Evolutionary conservation across 2,797 vertebrate genomes (phyloP).

Genomic region (Lerista edwardsae): DNA sequence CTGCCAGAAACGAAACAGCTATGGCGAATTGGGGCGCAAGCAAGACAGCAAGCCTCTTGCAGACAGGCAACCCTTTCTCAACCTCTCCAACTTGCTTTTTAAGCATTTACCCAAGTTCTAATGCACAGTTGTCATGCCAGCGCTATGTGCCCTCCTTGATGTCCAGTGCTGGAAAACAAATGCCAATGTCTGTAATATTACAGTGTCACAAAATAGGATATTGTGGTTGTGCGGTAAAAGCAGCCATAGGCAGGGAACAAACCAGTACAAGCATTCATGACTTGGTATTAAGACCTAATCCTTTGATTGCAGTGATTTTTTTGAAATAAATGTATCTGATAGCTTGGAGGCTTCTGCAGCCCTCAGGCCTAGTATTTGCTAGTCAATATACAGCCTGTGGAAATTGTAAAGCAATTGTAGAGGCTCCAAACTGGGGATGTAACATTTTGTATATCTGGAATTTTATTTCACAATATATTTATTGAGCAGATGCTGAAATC

Average conservation of each 20-base stretch:
- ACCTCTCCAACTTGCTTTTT: no score
- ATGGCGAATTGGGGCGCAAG: no score
- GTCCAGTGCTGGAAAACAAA: background rate
- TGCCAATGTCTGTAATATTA: background rate
- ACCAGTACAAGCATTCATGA: background rate
- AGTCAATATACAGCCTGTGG: background rate
- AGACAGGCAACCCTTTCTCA: no score
- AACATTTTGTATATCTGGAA: slow-evolving; percentile 16
- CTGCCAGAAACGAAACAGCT: no score
- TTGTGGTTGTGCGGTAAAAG: background rate
- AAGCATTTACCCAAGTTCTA: background rate
- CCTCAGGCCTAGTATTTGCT: background rate
- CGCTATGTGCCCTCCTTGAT: background rate
- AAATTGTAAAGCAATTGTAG: slow-evolving; percentile 14
- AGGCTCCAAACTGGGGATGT: background rate
- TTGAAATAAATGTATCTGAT: background rate
- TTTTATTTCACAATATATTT: slow-evolving; percentile 24
- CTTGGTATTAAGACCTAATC: slow-evolving; percentile 13
- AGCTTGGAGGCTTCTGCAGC: background rate
- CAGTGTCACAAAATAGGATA: background rate
- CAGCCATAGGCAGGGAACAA: background rate
- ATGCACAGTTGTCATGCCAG: background rate
- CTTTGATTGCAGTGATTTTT: background rate
- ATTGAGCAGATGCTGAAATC: slow-evolving; percentile 21
- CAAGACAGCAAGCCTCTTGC: background rate